phyloP scores from a whole-genome alignment of 1,140 invertebrate species.

The Leucophenga varia region DNA sequence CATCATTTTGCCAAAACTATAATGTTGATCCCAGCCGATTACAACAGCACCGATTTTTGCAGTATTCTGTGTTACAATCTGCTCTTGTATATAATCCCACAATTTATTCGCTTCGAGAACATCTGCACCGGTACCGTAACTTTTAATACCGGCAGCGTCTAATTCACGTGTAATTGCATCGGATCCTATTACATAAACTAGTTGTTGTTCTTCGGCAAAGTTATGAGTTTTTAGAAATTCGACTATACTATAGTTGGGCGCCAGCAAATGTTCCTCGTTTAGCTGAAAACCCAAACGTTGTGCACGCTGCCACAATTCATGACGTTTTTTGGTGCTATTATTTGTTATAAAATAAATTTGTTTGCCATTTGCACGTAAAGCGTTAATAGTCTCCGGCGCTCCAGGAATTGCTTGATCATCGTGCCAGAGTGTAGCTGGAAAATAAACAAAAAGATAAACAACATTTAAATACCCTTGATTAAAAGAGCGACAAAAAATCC shows the following conservation, averaged over 20 bases:
- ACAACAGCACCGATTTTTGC: slow-evolving; percentile 81
- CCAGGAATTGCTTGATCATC: slow-evolving; percentile 69
- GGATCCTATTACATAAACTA: slow-evolving; percentile 85
- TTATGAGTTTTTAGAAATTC: slow-evolving; percentile 72
- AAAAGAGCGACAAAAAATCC: not conserved
- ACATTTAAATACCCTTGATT: slow-evolving; percentile 5
- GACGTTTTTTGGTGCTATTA: slow-evolving; percentile 86
- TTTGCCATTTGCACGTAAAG: slow-evolving; percentile 74
- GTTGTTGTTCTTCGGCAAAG: slow-evolving; percentile 66
- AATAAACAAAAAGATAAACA: not conserved
- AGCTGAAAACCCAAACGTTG: slow-evolving; percentile 72
- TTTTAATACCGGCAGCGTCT: slow-evolving; percentile 72
- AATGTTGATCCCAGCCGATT: slow-evolving; percentile 89
- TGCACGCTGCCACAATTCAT: slow-evolving; percentile 79
- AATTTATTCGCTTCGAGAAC: slow-evolving; percentile 14
- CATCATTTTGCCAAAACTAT: slow-evolving; percentile 87
- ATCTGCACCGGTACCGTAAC: slow-evolving; percentile 68
- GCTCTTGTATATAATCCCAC: slow-evolving; percentile 37
- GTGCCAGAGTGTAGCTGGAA: slow-evolving; percentile 81
- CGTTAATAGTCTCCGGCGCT: slow-evolving; percentile 73
- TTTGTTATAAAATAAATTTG: slow-evolving; percentile 90
- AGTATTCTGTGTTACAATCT: slow-evolving; percentile 55
- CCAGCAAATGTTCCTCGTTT: slow-evolving; percentile 77
- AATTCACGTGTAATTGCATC: slow-evolving; percentile 79
- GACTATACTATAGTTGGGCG: slow-evolving; percentile 80